Evolutionary conservation across 2,797 vertebrate genomes (phyloP).

Genomic region (Scolopax rusticola): DNA sequence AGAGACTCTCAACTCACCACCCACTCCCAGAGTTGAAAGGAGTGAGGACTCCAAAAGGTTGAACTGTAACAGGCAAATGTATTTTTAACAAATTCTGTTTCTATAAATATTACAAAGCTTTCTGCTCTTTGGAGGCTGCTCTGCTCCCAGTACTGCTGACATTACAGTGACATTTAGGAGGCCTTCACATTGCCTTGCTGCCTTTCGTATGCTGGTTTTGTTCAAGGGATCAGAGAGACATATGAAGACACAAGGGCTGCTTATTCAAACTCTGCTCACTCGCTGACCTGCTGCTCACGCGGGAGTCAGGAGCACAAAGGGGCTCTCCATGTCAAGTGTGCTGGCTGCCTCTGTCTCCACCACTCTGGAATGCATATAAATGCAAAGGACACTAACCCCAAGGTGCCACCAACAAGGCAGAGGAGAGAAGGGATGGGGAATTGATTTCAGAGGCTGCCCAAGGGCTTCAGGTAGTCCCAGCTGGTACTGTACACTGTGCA

Average conservation of each 20-base stretch:
- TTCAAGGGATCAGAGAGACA: constrained; percentile 75
- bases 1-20: constrained; percentile 21
- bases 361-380: constrained; percentile 64
- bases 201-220: constrained; percentile 76
- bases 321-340: constrained; percentile 76
- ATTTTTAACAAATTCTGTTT: constrained; percentile 75
- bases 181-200: constrained; percentile 64
- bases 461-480: not conserved
- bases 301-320: constrained; percentile 71
- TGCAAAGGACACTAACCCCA: constrained; percentile 47
- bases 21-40: not conserved
- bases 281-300: constrained; percentile 72
- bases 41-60: constrained; percentile 52
- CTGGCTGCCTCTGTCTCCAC: constrained; percentile 34
- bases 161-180: constrained; percentile 85
- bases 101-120: constrained; percentile 77
- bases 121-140: constrained; percentile 71
- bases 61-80: constrained; percentile 62
- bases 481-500: not conserved
- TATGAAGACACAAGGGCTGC: constrained; percentile 72
- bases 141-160: constrained; percentile 77
- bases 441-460: not conserved
- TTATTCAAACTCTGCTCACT: constrained; percentile 73
- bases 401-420: constrained; percentile 48
- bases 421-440: not conserved